Evolutionary conservation across 1,140 invertebrate species (phyloP).

Genomic region (Halesus radiatus): DNA sequence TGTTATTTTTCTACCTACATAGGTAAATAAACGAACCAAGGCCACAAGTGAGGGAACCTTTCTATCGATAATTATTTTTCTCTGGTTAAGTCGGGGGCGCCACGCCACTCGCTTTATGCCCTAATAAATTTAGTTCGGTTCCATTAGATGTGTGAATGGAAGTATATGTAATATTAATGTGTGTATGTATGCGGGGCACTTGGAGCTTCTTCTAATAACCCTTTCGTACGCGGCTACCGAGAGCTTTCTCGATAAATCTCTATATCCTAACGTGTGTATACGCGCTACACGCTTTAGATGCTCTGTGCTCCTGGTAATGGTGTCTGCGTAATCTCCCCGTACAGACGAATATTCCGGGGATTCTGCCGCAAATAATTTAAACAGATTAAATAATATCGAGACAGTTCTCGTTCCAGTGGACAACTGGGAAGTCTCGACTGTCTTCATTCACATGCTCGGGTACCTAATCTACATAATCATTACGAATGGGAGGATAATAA

Average conservation of each 20-base stretch:
- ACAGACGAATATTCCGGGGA: not conserved
- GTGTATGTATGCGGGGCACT: not conserved
- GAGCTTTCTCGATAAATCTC: slow-evolving; percentile 28
- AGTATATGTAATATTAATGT: no score
- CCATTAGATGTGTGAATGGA: slow-evolving; percentile 17
- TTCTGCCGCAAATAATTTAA: slow-evolving; percentile 3
- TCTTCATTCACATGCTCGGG: no score
- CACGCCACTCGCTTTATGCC: slow-evolving; percentile 26
- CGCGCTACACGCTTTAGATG: not conserved
- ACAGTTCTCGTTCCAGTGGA: no score
- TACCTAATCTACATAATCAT: no score
- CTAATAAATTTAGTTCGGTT: slow-evolving; percentile 37
- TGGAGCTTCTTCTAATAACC: slow-evolving; percentile 15
- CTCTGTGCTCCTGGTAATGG: not conserved
- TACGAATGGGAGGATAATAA: no score
- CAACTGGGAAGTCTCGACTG: no score
- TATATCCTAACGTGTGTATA: not conserved
- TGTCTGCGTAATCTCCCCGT: not conserved
- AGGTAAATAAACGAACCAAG: slow-evolving; percentile 8
- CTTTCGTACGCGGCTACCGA: slow-evolving; percentile 13
- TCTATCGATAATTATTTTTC: slow-evolving; percentile 28
- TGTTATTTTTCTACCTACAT: no score
- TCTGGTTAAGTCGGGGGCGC: slow-evolving; percentile 12
- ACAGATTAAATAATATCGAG: not conserved
- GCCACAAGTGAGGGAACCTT: slow-evolving; percentile 6